phyloP scores from a whole-genome alignment of 2,797 vertebrate species.

The Apogon talboti region DNA sequence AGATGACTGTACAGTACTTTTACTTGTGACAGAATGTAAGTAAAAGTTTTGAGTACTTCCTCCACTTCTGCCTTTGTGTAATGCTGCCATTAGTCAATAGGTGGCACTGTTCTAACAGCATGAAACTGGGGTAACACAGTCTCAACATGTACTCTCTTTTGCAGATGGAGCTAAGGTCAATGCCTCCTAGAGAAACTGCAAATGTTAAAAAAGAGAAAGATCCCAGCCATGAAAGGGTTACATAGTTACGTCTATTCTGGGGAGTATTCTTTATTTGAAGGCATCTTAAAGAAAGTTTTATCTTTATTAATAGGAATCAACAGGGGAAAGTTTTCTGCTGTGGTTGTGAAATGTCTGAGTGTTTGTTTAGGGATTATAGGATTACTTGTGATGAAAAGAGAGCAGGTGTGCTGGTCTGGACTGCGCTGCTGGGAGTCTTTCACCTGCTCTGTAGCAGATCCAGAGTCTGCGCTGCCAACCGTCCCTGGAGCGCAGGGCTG shows the following conservation, averaged over 20 bases:
- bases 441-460: constrained; percentile 55
- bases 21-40: too few relatives aligned
- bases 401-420: constrained; percentile 54
- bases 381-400: constrained; percentile 43
- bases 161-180: constrained; percentile 10
- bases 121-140: constrained; percentile 20
- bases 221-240: neutral
- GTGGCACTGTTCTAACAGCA: constrained; percentile 60
- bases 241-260: neutral
- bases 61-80: constrained; percentile 26
- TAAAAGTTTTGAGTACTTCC: too few relatives aligned
- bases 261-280: neutral
- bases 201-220: too few relatives aligned
- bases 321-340: constrained; percentile 22
- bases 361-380: constrained; percentile 41
- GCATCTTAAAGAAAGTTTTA: neutral
- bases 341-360: constrained; percentile 27
- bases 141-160: constrained; percentile 23
- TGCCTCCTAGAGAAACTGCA: constrained; percentile 10
- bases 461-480: constrained; percentile 42
- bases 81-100: constrained; percentile 60
- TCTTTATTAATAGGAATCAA: constrained; percentile 13
- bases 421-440: constrained; percentile 47
- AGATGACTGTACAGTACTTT: too few relatives aligned
- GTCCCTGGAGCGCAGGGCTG: constrained; percentile 43